Evolutionary conservation across 2,113 vertebrate genomes (phyloP), one percentile per base, ranked within the genome.

Genomic region (Amphiprion ocellaris): DNA sequence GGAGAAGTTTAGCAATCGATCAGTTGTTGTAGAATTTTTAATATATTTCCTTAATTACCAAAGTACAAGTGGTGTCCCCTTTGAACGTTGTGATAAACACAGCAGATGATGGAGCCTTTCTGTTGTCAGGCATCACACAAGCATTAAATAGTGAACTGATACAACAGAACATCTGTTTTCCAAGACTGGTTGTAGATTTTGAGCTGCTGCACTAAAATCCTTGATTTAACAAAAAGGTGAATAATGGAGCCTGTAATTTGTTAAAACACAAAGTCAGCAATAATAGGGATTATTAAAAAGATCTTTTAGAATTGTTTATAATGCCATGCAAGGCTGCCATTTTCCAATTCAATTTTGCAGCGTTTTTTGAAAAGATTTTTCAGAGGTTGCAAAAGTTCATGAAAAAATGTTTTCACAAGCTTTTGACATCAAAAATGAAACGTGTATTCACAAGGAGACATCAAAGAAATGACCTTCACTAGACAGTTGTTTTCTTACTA

Each of bases 181-280:
- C n/a, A 56, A 70, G 14, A 17, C 16, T 60, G 41, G 17, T 21
- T 56, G 62, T 16, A 44, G 26, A 12, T 39, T 64, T 68, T 49
- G 23, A 64, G 2, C 33, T 54, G 23, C 52, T 54, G 24, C 16
- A 26, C 19, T 72, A 47, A 70, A 65, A 72, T 21, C 52, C 28
- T n/a, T 60, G 33, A 64, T 41, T 23, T 62, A 19, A 58, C 30
- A 24, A 50, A 11, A n/a, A 59, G 15, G 16, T 33, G 12, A 21
- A 6, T 53, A 14, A 46, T 37, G 17, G 28, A 14, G 8, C 11
- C 46, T 17, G 16, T 14, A 26, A 28, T 50, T 46, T 54, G 46
- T 60, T 21, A 60, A 71, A 33, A 17, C 65, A 46, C 10, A 69
- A 67, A 74, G 52, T 41, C 41, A 39, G 9, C 10, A 1, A 39